Conservation (phyloP, 2,113 vertebrate genomes). For the Malurus melanocephalus region DNA sequence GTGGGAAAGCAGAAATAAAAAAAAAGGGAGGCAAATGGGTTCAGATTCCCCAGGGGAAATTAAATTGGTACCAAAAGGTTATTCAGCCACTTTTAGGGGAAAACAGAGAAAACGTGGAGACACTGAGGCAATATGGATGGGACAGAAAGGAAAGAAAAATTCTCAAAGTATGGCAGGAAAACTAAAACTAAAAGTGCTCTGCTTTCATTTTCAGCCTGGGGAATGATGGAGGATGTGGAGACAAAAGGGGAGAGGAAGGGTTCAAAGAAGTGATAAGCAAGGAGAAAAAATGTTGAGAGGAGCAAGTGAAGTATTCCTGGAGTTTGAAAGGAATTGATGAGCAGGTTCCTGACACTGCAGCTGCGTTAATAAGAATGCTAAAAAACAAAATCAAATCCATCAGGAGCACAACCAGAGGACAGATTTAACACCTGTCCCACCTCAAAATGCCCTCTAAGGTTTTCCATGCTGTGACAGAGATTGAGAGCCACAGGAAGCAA, state of each 20-base stretch:
- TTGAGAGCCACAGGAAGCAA: not conserved
- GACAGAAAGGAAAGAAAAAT: not conserved
- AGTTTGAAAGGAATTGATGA: not conserved
- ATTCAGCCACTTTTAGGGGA: not conserved
- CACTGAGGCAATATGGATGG: not conserved
- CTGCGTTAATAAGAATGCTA: not conserved
- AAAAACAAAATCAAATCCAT: not conserved
- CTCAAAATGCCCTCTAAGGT: not conserved
- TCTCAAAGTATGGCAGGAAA: not conserved
- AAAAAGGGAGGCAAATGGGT: not conserved
- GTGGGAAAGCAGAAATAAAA: conserved; percentile 9
- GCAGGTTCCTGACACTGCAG: not conserved
- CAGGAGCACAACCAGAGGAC: not conserved
- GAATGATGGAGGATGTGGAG: not conserved
- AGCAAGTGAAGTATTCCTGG: not conserved
- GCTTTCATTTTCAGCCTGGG: not conserved
- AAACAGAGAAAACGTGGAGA: not conserved
- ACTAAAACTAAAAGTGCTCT: not conserved
- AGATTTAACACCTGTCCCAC: conserved; percentile 2
- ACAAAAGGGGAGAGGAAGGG: not conserved
- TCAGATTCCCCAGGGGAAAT: conserved; percentile 3
- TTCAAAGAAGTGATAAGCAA: not conserved
- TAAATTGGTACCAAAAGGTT: conserved; percentile 11
- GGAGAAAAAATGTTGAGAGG: not conserved
- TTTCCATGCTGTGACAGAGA: not conserved